Evolutionary conservation across 1,140 invertebrate genomes (phyloP), one percentile per base, ranked within the genome.

Genomic region (Drosophila kurseongensis): DNA sequence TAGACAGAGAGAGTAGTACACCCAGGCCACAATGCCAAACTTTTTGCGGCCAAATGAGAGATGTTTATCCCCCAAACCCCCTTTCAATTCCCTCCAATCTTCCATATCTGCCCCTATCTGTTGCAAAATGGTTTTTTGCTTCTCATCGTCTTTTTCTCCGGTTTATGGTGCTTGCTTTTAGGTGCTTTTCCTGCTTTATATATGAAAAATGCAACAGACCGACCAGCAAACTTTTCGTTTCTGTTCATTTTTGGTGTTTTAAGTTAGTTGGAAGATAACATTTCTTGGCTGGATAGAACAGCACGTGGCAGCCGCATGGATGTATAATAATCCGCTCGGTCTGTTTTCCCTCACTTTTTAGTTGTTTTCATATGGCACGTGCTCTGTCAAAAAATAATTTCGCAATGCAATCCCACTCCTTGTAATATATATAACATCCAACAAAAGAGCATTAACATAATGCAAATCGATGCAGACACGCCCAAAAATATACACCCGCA

Each of bases 11-110:
- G 27, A 32, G 41, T 38, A 18, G n/a, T n/a, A n/a, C 27, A 18
- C n/a, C 36, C n/a, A 51, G 9, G 41, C 68, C 68, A 58, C 52
- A 71, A 71, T 71, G 67, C 29, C 68, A 71, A 72, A 72, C 51
- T 72, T 72, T 71, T 71, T 72, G 52, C 52, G 65, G 52, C 52
- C 66, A 50, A 72, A 72, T 72, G 52, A 71, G 42, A 71, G 44
- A 71, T 58, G 68, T 48, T 36, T 42, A 38, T 42, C 14, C 62
- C 9, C 57, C 10, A 8, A 48, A 48, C 18, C 41, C 45, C 1
- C n/a, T 2, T 18, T 6, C 2, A 44, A 23, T 27, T 38, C 13
- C 4, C 16, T 14, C 14, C 5, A 38, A 41, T 18, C 18, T 42
- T 12, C 6, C 12, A 45, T 29, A 23, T 9, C 14, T 27, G 32